Evolutionary conservation across 2,888 invertebrate species (phyloP).

Genomic region (Sympetrum striolatum): DNA sequence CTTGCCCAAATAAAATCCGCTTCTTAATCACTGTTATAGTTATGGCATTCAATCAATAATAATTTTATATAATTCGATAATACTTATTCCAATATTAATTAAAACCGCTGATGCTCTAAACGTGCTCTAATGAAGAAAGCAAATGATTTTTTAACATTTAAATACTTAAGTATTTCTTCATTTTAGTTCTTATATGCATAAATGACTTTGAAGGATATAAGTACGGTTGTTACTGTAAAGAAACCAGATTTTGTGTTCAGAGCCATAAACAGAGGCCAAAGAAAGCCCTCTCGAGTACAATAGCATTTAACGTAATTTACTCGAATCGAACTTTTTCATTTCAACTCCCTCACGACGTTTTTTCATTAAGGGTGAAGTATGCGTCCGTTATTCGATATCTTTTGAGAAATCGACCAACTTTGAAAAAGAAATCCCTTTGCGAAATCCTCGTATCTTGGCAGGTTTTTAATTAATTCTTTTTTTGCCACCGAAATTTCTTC

Average conservation of each 20-base stretch:
- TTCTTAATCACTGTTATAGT: no score
- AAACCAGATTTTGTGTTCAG: background rate
- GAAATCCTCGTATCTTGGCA: background rate
- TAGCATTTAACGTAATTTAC: conserved; percentile 38
- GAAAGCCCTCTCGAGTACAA: background rate
- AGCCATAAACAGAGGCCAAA: conserved; percentile 1
- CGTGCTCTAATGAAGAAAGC: no score
- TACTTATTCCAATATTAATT: no score
- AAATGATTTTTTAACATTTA: no score
- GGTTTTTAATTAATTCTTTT: background rate
- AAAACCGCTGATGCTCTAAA: no score
- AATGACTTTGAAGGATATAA: background rate
- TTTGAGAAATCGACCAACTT: conserved; percentile 10
- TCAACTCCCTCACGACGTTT: background rate
- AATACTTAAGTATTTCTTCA: no score
- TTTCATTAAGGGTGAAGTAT: conserved; percentile 44
- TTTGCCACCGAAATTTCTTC: no score
- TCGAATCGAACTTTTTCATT: conserved; percentile 9
- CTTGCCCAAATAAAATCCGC: no score
- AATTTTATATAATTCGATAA: no score
- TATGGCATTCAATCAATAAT: no score
- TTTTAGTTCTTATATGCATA: no score
- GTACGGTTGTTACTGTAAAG: background rate
- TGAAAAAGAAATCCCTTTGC: background rate
- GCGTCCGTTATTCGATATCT: conserved; percentile 7